These are phyloP conservation scores for Beaufortia kweichowensis DNA, from an alignment of 2,113 vertebrate species.

Conservation along the genomic window DNA sequence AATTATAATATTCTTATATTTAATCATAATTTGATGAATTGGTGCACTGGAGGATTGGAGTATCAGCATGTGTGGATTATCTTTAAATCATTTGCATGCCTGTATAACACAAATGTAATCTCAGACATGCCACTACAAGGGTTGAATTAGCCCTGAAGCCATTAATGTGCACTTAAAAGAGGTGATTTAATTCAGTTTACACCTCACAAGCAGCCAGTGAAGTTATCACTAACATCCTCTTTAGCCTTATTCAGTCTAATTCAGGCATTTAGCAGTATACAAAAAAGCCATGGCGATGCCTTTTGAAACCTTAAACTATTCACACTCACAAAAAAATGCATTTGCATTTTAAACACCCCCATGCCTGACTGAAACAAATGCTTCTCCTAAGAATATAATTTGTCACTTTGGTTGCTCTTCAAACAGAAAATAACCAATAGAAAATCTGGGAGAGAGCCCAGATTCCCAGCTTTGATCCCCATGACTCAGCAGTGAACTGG, in stretches of 20 bases:
- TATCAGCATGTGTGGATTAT: not conserved
- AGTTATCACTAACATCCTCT: constrained; percentile 6
- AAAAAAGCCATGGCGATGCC: constrained; percentile 5
- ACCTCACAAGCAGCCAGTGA: constrained; percentile 14
- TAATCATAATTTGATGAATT: too few relatives aligned
- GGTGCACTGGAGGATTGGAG: too few relatives aligned
- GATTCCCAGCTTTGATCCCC: constrained; percentile 74
- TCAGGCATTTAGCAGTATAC: constrained; percentile 3
- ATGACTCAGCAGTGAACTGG: constrained; percentile 67
- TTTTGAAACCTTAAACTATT: constrained; percentile 30
- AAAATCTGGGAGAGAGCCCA: constrained; percentile 51
- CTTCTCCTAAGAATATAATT: constrained; percentile 43
- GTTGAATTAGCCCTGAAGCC: not conserved
- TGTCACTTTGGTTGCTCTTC: constrained; percentile 42
- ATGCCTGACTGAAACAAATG: constrained; percentile 30
- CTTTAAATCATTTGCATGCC: not conserved
- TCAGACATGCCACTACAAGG: not conserved
- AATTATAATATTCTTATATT: too few relatives aligned
- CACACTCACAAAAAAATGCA: constrained; percentile 26
- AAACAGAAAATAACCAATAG: constrained; percentile 51
- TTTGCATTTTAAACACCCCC: constrained; percentile 38
- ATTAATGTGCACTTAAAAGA: not conserved
- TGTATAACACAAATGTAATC: not conserved
- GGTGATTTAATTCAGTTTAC: not conserved
- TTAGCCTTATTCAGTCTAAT: constrained; percentile 12